Base-by-base conservation (phyloP, 1,140 invertebrate genomes). In the Hypsibius dujardini region DNA sequence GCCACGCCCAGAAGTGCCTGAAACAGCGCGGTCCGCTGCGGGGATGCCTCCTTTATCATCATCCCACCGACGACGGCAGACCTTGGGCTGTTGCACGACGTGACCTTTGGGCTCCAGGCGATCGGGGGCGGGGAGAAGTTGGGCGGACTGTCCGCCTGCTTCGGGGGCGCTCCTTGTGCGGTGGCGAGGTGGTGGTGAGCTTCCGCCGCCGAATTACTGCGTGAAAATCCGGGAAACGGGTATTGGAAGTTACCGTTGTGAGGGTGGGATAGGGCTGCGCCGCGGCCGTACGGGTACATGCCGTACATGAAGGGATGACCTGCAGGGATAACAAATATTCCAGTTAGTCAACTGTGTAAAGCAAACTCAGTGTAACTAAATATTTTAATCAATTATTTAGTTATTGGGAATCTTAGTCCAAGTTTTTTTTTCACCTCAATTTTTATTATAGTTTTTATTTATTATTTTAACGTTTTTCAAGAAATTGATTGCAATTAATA, bases 281-380 rank as follows among this genome's bases (percentile, higher is more conserved):
- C 62, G 62, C 62, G 46, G 46, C 45, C 70, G 73, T 77, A 75
- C 71, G 1, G 50, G 40, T 75, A 69, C 40, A 72, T 72, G 60
- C 70, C 60, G 70, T 76, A 75, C 47, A 75, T 74, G 74, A 56
- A 69, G 72, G 67, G 50, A 74, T 73, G 72, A 74, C 73, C 46
- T 75, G 75, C 40, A 75, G 76, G 59, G 75, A 73, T 2, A 78
- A 77, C n/a, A n/a, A n/a, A n/a, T n/a, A n/a, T n/a, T n/a, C n/a
- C n/a, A n/a, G n/a, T n/a, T n/a, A n/a, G n/a, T n/a, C n/a, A n/a
- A n/a, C n/a, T n/a, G n/a, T n/a, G n/a, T n/a, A n/a, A n/a, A n/a
- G n/a, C n/a, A n/a, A n/a, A n/a, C n/a, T n/a, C n/a, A n/a, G n/a
- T n/a, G n/a, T n/a, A n/a, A n/a, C n/a, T n/a, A n/a, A n/a, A n/a